Conservation (phyloP, 2,113 vertebrate genomes). For the Pomatorhinus ruficollis region DNA sequence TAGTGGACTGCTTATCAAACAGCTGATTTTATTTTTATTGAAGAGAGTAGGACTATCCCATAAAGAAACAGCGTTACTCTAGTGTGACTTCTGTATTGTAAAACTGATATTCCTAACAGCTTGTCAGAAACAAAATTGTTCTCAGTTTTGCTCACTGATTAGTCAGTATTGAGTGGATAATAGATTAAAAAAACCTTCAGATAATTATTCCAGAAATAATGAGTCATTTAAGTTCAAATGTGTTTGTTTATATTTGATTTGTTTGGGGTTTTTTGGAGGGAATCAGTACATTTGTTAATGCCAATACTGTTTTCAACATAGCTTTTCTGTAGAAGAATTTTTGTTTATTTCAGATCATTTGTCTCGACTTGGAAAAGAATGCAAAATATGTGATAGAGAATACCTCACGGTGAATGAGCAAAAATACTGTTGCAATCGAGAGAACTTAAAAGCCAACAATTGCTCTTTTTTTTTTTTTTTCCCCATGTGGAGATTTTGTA, state of each 20-base stretch:
- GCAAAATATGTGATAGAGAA: neutral
- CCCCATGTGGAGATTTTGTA: conserved; percentile 1
- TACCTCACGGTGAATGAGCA: conserved; percentile 28
- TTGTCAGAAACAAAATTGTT: neutral
- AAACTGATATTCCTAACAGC: neutral
- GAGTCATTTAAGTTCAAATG: neutral
- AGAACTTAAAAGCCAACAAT: neutral
- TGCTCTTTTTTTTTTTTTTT: conserved; percentile 33
- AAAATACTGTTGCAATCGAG: conserved; percentile 34
- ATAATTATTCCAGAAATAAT: neutral
- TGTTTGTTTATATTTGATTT: neutral
- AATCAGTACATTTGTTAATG: neutral
- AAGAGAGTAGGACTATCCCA: neutral
- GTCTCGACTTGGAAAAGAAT: conserved; percentile 28
- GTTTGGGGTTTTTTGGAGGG: neutral
- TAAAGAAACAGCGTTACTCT: neutral
- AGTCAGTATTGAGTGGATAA: neutral
- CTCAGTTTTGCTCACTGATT: neutral
- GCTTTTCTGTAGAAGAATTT: neutral
- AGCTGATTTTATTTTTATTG: neutral
- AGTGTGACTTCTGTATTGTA: neutral
- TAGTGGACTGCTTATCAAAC: neutral
- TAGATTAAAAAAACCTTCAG: neutral
- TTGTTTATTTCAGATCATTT: neutral
- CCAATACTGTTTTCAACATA: neutral